Percentiles rank a stretch among this genome's conserved stretches.
Conservation (phyloP, 2,113 vertebrate species). For the Clarias macrocephalus region DNA sequence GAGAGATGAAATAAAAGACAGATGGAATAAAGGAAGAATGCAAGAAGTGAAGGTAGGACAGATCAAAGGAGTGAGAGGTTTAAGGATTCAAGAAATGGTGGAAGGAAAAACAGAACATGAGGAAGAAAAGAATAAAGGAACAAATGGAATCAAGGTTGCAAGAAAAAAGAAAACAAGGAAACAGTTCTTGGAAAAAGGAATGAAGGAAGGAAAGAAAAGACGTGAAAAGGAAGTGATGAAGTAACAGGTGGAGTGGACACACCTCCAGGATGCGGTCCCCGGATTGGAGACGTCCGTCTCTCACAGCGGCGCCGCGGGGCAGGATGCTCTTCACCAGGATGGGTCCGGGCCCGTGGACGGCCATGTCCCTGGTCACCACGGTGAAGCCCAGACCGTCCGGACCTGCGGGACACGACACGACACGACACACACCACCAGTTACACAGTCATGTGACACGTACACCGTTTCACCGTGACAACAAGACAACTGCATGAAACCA, state of each 20-base stretch:
- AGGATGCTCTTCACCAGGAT: conserved; percentile 97
- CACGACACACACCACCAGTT: background rate
- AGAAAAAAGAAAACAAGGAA: background rate
- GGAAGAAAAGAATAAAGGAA: background rate
- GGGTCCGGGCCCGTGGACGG: conserved; percentile 84
- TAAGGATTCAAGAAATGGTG: background rate
- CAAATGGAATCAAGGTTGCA: background rate
- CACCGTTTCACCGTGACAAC: background rate
- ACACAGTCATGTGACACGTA: background rate
- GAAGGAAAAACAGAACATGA: fast-evolving
- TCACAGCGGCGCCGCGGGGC: conserved; percentile 85
- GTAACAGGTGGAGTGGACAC: background rate
- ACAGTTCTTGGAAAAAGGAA: background rate
- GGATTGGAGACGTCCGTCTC: conserved; percentile 89
- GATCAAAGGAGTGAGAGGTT: background rate
- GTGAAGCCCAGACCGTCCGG: conserved; percentile 93
- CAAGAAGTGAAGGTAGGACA: background rate
- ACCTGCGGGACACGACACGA: conserved; percentile 64
- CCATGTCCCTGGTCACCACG: conserved; percentile 90
- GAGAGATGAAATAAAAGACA: background rate
- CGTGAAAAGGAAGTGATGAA: background rate
- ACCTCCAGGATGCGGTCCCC: conserved; percentile 93
- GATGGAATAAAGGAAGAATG: background rate
- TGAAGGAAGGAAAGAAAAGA: too few species aligned
- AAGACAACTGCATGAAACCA: background rate